Evolutionary conservation across 2,797 vertebrate species (phyloP), one percentile per base, ranked within the genome.

Genomic region (Crenichthys baileyi): DNA sequence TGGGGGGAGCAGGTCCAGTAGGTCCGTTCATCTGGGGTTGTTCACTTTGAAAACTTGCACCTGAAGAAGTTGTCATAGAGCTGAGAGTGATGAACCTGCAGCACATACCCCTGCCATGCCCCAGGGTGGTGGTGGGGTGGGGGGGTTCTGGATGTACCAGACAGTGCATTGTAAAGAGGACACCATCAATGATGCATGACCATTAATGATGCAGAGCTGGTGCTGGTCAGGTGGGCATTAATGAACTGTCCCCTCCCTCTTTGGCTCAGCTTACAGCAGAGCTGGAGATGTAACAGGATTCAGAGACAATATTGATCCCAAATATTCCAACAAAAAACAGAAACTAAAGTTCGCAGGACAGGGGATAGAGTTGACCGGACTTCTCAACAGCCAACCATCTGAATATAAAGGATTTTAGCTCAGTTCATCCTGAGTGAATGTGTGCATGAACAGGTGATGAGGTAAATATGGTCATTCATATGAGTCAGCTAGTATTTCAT

Each of bases 201-300:
- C 91, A 95, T 96, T 58, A 96, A 96, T 91, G 82, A 95, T 95
- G 89, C 83, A 96, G 90, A 78, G 60, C 53, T 18, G 22, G 72
- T 75, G 84, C 83, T 87, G 88, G 91, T 91, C 89, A 88, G 89
- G 86, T 86, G 89, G 85, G 94, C 84, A 79, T 76, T 88, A 85
- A 74, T 70, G 74, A 81, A 79, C 76, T 76, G 88, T 80, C 88
- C 85, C 76, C 81, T 90, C 78, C 51, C 70, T 76, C 76, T 71
- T 16, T 61, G 78, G 91, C 77, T 95, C 91, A 53, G 78, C 46
- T 95, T 95, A 93, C 94, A 92, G 82, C 58, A 13, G 12, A 70
- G 24, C 67, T 3, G 60, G 12, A 63, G 31, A 31, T 65, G 61
- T 11, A 36, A 31, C 0, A 11, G 53, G 53, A 58, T 53, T 9